phyloP scores from a whole-genome alignment of 2,888 invertebrate species.

The Matsumyia berberina region DNA sequence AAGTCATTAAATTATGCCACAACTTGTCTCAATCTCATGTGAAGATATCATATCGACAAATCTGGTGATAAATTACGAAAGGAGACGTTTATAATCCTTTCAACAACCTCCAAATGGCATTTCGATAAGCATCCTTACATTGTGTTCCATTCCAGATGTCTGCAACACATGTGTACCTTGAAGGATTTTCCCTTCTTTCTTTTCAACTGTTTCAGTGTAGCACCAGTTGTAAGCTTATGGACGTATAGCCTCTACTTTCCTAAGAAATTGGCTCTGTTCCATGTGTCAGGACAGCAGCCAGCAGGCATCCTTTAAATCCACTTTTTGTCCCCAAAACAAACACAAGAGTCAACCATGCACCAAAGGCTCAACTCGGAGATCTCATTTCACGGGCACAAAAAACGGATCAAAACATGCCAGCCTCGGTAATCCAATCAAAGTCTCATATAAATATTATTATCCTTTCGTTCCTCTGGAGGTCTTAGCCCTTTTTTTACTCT shows the following conservation, averaged over 20 bases:
- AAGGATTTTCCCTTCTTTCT: constrained; percentile 24
- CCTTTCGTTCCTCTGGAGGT: constrained; percentile 49
- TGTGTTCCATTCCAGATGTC: constrained; percentile 48
- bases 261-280: constrained; percentile 56
- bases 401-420: constrained; percentile 50
- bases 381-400: constrained; percentile 42
- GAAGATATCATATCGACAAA: constrained; percentile 11
- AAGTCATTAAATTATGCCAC: constrained; percentile 71
- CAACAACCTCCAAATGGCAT: constrained; percentile 73
- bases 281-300: constrained; percentile 16
- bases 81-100: constrained; percentile 72
- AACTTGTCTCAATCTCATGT: constrained; percentile 62
- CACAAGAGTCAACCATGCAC: constrained; percentile 67
- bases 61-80: constrained; percentile 55
- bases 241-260: constrained; percentile 1
- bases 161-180: constrained; percentile 15
- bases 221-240: constrained; percentile 5
- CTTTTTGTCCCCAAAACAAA: constrained; percentile 56
- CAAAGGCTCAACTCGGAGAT: constrained; percentile 56
- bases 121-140: constrained; percentile 60
- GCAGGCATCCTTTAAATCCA: constrained; percentile 50
- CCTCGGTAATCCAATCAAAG: constrained; percentile 72
- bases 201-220: constrained; percentile 32
- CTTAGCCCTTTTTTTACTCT: constrained; percentile 16
- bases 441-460: constrained; percentile 72